Conservation (phyloP, 2,888 invertebrate genomes). For the Auanema sp. region DNA sequence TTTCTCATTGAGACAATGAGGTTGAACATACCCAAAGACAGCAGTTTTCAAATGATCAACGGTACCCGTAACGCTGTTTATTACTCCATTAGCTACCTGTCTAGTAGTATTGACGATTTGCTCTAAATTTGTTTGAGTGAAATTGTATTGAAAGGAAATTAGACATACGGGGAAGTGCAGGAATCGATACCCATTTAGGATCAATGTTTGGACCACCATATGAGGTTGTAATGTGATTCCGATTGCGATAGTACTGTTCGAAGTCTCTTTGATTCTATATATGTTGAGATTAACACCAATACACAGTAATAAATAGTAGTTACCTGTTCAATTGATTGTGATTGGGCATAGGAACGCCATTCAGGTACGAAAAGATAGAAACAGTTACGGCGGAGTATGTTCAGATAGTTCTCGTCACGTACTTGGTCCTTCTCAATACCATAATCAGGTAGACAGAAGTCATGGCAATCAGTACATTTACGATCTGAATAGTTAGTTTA, state of each 20-base stretch:
- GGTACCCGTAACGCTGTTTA: constrained; percentile 1
- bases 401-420: constrained; percentile 42
- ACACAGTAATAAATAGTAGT: too few relatives aligned
- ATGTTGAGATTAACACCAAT: background rate
- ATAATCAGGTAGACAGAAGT: constrained; percentile 61
- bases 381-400: constrained; percentile 55
- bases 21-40: constrained; percentile 10
- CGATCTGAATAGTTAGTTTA: constrained; percentile 32
- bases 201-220: constrained; percentile 17
- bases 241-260: constrained; percentile 46
- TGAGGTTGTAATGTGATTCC: constrained; percentile 18
- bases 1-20: background rate
- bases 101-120: constrained; percentile 8
- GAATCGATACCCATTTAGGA: constrained; percentile 24
- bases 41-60: constrained; percentile 10
- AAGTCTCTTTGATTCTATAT: constrained; percentile 52
- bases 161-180: constrained; percentile 13
- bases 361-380: constrained; percentile 62
- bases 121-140: background rate
- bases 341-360: constrained; percentile 57
- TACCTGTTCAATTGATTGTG: constrained; percentile 46
- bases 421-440: constrained; percentile 42
- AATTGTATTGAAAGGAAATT: background rate
- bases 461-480: constrained; percentile 59
- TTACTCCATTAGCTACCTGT: background rate